phyloP scores from a whole-genome alignment of 2,888 invertebrate genomes.

The Leucophenga maculata region DNA sequence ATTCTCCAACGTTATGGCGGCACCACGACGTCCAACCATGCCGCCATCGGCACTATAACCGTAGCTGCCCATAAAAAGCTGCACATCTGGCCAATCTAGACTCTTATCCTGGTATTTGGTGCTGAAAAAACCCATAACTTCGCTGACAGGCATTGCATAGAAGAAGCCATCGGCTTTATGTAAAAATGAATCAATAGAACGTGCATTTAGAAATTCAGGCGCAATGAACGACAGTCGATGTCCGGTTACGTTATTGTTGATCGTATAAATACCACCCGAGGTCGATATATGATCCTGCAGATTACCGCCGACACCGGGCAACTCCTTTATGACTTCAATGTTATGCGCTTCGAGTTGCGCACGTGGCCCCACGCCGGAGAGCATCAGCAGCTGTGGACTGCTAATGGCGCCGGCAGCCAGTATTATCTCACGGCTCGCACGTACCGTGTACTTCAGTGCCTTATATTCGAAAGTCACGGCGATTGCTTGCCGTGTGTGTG shows the following conservation, averaged over 20 bases:
- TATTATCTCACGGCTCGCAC: conserved; percentile 84
- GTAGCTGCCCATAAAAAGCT: conserved; percentile 82
- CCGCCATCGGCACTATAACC: conserved; percentile 87
- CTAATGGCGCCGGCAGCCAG: conserved; percentile 88
- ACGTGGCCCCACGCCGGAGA: conserved; percentile 85
- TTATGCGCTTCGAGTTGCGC: conserved; percentile 77
- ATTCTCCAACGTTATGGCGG: conserved; percentile 79
- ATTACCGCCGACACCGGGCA: conserved; percentile 84
- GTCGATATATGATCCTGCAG: conserved; percentile 88
- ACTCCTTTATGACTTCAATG: conserved; percentile 78
- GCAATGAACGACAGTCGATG: conserved; percentile 80
- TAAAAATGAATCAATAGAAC: conserved; percentile 78
- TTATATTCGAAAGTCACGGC: conserved; percentile 77
- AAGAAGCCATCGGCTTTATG: conserved; percentile 77
- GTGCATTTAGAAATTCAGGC: conserved; percentile 77
- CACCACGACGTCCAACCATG: conserved; percentile 79
- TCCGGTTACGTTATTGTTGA: conserved; percentile 77
- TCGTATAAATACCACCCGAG: conserved; percentile 83
- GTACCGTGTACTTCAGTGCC: conserved; percentile 72
- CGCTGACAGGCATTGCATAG: conserved; percentile 84
- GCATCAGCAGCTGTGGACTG: conserved; percentile 88
- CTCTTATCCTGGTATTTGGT: conserved; percentile 80
- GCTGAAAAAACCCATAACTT: conserved; percentile 85
- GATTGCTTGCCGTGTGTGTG: conserved; percentile 76
- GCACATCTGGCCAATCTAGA: conserved; percentile 85